Base-by-base conservation (phyloP, 2,888 invertebrate genomes). In the Julus scandinavius region DNA sequence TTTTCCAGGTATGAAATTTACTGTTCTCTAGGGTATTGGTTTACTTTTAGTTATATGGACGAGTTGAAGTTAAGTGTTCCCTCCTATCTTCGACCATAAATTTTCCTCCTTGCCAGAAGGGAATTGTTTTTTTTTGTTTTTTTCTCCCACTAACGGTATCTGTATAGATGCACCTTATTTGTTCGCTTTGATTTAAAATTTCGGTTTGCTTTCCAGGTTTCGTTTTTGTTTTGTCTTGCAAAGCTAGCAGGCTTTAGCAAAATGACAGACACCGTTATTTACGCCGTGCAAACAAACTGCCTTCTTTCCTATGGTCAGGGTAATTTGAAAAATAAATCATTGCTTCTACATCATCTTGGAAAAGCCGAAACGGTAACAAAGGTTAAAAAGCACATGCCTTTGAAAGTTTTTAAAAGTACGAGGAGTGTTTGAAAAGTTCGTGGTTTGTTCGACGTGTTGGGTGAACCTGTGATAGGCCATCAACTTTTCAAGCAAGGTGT, bases 1-100 rank as follows among this genome's bases (percentile, higher is more conserved):
- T 58, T 58, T 58, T 58, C 58, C 58, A 58, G 58, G 58, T 58
- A 58, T 58, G 58, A 58, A 58, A 58, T 58, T 58, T 58, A 58
- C 58, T 17, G 58, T 58, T 58, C 58, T 58, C 58, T 58, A 13
- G 58, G 58, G 58, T 15, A 58, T 58, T 17, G 17, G 58, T 58
- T 58, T 58, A 58, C 58, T 58, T 58, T 58, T 58, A 58, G 58
- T 58, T 58, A 58, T 58, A 58, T 58, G 58, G 58, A 58, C 58
- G 58, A 58, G 58, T 58, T 58, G 58, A 58, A 58, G 58, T 58
- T 58, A 58, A 58, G 58, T 58, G 58, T 58, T 58, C 58, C 58
- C 58, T 58, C 58, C 58, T 58, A 58, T 58, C 58, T 58, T 58
- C 58, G 58, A 15, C 58, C 58, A 58, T 58, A 58, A 58, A 58